These are phyloP conservation scores for Agrochola lota DNA, from an alignment of 2,888 invertebrate species.

Conservation along the genomic window DNA sequence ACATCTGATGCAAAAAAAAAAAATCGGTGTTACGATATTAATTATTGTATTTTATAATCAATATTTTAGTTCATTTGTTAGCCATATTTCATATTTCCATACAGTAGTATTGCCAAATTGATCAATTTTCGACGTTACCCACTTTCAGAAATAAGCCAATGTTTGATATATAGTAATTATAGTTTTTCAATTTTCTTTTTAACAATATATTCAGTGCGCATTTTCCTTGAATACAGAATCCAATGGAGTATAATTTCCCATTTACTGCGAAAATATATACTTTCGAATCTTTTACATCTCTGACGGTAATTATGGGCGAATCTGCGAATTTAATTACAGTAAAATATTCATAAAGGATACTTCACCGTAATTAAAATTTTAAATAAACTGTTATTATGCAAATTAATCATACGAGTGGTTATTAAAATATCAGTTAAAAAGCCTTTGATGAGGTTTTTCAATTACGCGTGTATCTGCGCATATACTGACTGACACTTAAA, in stretches of 20 bases:
- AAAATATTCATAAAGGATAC: slow-evolving; percentile 57
- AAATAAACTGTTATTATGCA: slow-evolving; percentile 45
- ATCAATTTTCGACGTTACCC: no score
- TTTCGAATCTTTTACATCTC: slow-evolving; percentile 36
- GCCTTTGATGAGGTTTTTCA: slow-evolving; percentile 47
- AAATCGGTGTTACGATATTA: no score
- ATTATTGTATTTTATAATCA: no score
- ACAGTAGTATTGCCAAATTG: no score
- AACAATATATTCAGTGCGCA: slow-evolving; percentile 17
- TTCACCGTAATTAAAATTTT: slow-evolving; percentile 51
- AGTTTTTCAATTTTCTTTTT: slow-evolving; percentile 19
- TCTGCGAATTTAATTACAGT: slow-evolving; percentile 46
- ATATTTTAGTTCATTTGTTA: no score
- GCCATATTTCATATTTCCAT: no score
- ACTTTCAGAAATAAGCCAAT: no score
- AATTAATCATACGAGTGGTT: slow-evolving; percentile 50
- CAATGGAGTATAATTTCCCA: slow-evolving; percentile 26
- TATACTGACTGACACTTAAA: background rate
- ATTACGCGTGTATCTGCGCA: slow-evolving; percentile 31
- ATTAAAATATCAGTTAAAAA: slow-evolving; percentile 46
- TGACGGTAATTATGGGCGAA: slow-evolving; percentile 41
- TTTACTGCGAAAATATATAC: slow-evolving; percentile 31
- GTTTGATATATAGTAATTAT: background rate
- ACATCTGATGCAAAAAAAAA: no score
- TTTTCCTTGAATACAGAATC: slow-evolving; percentile 1